These are phyloP conservation scores for Acronicta leporina DNA, from an alignment of 2,888 invertebrate genomes.

Conservation along the genomic window DNA sequence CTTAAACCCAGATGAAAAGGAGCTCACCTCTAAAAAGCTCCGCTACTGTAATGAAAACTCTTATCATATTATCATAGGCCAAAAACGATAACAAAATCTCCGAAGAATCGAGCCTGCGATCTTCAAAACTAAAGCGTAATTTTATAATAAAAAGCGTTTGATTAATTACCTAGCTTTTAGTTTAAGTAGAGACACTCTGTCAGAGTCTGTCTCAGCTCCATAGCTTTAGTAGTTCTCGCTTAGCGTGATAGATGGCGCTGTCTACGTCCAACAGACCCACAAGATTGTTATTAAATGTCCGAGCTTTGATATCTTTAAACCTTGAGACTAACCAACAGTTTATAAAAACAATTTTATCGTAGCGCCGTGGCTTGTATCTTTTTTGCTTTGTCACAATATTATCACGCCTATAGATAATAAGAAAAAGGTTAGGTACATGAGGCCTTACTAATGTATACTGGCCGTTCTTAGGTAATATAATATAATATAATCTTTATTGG, in stretches of 20 bases:
- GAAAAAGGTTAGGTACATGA: no score
- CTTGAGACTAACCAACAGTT: constrained; percentile 24
- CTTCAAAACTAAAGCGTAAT: constrained; percentile 20
- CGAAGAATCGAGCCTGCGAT: constrained; percentile 22
- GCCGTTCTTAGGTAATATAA: no score
- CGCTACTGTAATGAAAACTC: no score
- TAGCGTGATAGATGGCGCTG: constrained; percentile 44
- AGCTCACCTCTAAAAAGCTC: no score
- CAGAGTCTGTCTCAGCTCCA: constrained; percentile 36
- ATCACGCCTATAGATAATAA: no score
- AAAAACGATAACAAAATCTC: constrained; percentile 5
- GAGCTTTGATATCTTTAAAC: constrained; percentile 27
- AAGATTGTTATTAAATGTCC: constrained; percentile 20
- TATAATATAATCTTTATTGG: no score
- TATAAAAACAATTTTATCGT: constrained; percentile 2
- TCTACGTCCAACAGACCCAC: constrained; percentile 20
- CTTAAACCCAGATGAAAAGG: no score
- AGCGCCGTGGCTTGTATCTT: background rate
- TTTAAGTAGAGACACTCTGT: constrained; percentile 39
- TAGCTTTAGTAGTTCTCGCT: constrained; percentile 39
- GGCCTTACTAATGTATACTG: no score
- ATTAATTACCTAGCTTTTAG: constrained; percentile 41
- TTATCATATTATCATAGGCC: no score
- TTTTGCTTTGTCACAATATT: background rate
- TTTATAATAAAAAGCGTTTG: constrained; percentile 44